These are phyloP conservation scores for Astreopora myriophthalma DNA, from an alignment of 64 coral and sea anemone species.

Conservation along the genomic window DNA sequence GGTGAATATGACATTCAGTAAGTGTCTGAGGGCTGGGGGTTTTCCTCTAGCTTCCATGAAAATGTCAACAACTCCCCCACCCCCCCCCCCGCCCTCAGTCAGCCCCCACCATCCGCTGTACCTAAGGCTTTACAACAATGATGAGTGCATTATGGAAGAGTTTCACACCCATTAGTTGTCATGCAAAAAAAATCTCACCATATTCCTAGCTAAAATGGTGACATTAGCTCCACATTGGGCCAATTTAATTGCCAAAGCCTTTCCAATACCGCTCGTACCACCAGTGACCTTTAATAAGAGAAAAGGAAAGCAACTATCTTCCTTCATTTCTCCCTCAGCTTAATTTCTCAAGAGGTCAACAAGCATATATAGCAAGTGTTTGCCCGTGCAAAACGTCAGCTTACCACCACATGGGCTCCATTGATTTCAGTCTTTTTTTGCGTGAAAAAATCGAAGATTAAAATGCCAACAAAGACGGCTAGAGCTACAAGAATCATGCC, in stretches of 20 bases:
- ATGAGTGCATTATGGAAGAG: neutral
- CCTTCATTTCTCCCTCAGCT: too few species aligned
- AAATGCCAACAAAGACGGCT: neutral
- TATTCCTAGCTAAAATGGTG: conserved; percentile 86
- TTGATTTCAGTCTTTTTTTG: conserved; percentile 7
- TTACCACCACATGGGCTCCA: conserved; percentile 32
- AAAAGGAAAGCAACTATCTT: neutral
- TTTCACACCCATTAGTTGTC: neutral
- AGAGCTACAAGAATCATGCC: neutral
- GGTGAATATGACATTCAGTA: too few species aligned
- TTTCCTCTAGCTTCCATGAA: too few species aligned
- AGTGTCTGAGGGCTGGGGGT: too few species aligned
- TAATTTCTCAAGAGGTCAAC: too few species aligned
- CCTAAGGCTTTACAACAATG: too few species aligned
- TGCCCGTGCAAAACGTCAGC: too few species aligned
- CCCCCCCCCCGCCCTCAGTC: too few species aligned
- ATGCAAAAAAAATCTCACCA: conserved; percentile 63
- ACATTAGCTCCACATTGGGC: conserved; percentile 82
- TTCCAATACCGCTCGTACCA: conserved; percentile 93
- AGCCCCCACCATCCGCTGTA: too few species aligned
- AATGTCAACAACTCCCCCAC: too few species aligned
- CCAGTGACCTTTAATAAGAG: conserved; percentile 80
- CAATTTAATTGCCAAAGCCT: conserved; percentile 75
- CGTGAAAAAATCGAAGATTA: neutral
- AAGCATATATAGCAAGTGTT: too few species aligned